Percentiles rank a stretch among this genome's conserved stretches.
Evolutionary conservation across 92 coral and sea anemone species (phyloP).

Genomic region (Paragorgia papillata): DNA sequence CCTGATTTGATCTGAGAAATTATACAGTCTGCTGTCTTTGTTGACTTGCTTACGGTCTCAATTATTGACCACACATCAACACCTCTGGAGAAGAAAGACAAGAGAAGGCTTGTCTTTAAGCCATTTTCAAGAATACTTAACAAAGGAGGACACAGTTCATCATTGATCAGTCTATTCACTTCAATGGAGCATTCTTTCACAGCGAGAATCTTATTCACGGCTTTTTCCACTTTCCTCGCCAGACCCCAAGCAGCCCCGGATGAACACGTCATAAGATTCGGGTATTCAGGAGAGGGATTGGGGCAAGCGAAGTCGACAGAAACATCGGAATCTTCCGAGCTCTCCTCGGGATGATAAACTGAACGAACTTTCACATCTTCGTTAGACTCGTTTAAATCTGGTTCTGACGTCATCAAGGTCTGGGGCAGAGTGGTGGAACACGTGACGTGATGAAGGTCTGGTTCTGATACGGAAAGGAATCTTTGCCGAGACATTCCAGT

Average conservation of each 20-base stretch:
- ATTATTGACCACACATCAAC: slow-evolving; percentile 1
- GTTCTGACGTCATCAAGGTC: not conserved
- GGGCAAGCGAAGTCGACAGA: not conserved
- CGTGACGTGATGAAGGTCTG: not conserved
- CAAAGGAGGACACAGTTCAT: slow-evolving; percentile 7
- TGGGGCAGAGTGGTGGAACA: not conserved
- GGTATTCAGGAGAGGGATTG: not conserved
- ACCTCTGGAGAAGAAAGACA: not conserved
- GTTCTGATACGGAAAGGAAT: not conserved
- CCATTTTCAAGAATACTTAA: slow-evolving; percentile 9
- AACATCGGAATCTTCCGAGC: slow-evolving; percentile 11
- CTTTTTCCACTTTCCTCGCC: slow-evolving; percentile 9
- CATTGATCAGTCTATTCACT: not conserved
- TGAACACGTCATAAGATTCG: not conserved
- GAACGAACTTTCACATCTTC: not conserved
- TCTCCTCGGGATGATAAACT: not conserved
- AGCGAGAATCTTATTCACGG: not conserved
- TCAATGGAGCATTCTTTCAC: not conserved
- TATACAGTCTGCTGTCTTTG: not conserved
- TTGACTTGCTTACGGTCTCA: slow-evolving; percentile 3
- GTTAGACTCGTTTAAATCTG: not conserved
- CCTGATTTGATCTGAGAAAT: not conserved
- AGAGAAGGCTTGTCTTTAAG: not conserved
- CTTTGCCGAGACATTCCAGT: not conserved
- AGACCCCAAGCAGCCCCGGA: slow-evolving; percentile 1